Conservation (phyloP, 1,140 invertebrate genomes). For the Lordiphosa mommai region DNA sequence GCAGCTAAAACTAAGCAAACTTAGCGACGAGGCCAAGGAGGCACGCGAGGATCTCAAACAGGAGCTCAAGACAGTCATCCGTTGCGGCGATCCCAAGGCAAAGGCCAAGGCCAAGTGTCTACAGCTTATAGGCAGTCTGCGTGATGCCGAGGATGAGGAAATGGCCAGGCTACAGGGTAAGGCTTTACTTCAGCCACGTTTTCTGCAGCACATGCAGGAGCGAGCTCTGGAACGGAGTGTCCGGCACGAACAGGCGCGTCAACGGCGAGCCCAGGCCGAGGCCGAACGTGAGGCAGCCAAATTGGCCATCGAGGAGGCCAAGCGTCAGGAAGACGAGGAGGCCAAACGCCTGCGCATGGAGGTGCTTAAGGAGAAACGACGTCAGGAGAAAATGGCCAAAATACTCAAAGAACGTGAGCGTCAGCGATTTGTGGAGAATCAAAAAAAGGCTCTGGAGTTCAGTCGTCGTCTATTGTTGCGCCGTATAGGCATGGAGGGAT, state of each 20-base stretch:
- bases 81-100: conserved; percentile 81
- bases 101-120: conserved; percentile 82
- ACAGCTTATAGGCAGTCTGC: conserved; percentile 80
- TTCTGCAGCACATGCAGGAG: conserved; percentile 84
- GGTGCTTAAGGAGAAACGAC: conserved; percentile 82
- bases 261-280: conserved; percentile 82
- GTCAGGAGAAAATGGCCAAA: conserved; percentile 82
- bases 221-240: conserved; percentile 83
- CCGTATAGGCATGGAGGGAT: conserved; percentile 81
- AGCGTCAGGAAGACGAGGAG: conserved; percentile 82
- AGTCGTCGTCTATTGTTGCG: conserved; percentile 81
- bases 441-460: conserved; percentile 82
- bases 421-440: conserved; percentile 80
- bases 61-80: conserved; percentile 82
- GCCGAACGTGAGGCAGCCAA: conserved; percentile 82
- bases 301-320: conserved; percentile 80
- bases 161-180: conserved; percentile 80
- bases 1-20: conserved; percentile 83
- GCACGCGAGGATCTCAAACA: conserved; percentile 82
- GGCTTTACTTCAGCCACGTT: conserved; percentile 82
- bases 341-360: conserved; percentile 82
- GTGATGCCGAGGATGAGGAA: conserved; percentile 72
- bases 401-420: conserved; percentile 81
- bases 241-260: conserved; percentile 83
- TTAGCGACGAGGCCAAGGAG: conserved; percentile 82